These are phyloP conservation scores for Amphiprion ocellaris DNA, from an alignment of 2,113 vertebrate genomes.

Conservation along the genomic window DNA sequence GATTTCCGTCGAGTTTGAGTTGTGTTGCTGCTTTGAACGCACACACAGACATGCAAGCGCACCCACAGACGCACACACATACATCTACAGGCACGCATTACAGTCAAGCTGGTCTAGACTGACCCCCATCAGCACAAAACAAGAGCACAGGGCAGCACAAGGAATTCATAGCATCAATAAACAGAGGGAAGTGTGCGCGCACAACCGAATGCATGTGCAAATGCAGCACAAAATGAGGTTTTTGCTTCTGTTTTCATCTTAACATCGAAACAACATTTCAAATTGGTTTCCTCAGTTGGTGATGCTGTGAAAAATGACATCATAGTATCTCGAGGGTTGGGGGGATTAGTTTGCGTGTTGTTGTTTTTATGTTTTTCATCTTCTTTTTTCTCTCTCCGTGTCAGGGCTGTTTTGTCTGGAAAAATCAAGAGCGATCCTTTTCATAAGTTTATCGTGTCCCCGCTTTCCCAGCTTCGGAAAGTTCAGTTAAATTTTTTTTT, in stretches of 20 bases:
- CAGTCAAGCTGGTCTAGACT: constrained; percentile 45
- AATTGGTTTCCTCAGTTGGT: constrained; percentile 71
- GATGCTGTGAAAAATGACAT: constrained; percentile 81
- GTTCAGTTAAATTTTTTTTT: constrained; percentile 65
- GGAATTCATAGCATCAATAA: constrained; percentile 60
- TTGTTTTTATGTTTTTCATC: constrained; percentile 51
- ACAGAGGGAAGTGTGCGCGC: constrained; percentile 56
- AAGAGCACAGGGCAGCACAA: constrained; percentile 65
- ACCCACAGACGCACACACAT: constrained; percentile 5
- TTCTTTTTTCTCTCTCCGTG: constrained; percentile 76
- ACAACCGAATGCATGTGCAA: constrained; percentile 46
- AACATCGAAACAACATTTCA: constrained; percentile 78
- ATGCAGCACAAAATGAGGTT: constrained; percentile 57
- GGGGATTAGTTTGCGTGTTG: constrained; percentile 28
- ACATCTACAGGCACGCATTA: constrained; percentile 40
- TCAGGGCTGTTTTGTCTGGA: constrained; percentile 67
- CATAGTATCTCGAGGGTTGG: constrained; percentile 63
- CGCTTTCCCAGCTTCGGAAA: constrained; percentile 68
- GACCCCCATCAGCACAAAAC: constrained; percentile 46
- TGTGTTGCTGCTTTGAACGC: constrained; percentile 66
- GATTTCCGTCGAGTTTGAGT: constrained; percentile 65
- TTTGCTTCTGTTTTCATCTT: constrained; percentile 67
- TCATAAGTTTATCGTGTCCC: constrained; percentile 63
- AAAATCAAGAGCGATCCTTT: constrained; percentile 73
- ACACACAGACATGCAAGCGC: constrained; percentile 24